Evolutionary conservation across 1,140 invertebrate genomes (phyloP).

Genomic region (Metopolophium dirhodum): DNA sequence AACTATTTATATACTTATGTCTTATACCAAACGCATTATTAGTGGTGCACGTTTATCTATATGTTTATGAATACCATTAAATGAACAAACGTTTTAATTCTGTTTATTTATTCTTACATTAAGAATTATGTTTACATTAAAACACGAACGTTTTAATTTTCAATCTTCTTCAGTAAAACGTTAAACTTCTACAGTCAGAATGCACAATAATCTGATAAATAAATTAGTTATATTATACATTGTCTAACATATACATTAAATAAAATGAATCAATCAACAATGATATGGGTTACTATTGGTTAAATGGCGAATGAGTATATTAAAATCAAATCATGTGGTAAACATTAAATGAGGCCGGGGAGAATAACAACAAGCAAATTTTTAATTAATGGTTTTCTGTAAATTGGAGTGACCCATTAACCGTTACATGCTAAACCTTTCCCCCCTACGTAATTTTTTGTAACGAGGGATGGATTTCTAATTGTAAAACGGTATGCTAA

Average conservation of each 20-base stretch:
- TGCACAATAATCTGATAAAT: not conserved
- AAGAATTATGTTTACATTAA: conserved; percentile 24
- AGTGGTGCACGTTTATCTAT: not conserved
- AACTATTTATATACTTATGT: not conserved
- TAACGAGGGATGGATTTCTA: no score
- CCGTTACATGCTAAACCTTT: no score
- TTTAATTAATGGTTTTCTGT: no score
- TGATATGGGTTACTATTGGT: not conserved
- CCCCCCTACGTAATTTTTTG: no score
- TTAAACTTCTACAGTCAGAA: not conserved
- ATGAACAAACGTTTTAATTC: conserved; percentile 20
- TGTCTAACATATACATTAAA: not conserved
- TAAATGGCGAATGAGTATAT: not conserved
- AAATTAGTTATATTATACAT: not conserved
- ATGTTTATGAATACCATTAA: conserved; percentile 32
- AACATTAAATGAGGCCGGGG: not conserved
- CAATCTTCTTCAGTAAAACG: not conserved
- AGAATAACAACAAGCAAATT: not conserved
- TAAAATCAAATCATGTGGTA: not conserved
- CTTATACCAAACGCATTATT: not conserved
- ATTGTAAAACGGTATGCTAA: no score
- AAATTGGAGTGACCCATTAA: no score
- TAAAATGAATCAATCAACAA: not conserved
- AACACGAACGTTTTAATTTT: conserved; percentile 2
- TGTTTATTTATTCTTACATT: conserved; percentile 35